A percentile compares a stretch with the other conserved stretches of the same genome.
Conservation (phyloP, 1,140 invertebrate genomes). For the Magallana ariakensis region DNA sequence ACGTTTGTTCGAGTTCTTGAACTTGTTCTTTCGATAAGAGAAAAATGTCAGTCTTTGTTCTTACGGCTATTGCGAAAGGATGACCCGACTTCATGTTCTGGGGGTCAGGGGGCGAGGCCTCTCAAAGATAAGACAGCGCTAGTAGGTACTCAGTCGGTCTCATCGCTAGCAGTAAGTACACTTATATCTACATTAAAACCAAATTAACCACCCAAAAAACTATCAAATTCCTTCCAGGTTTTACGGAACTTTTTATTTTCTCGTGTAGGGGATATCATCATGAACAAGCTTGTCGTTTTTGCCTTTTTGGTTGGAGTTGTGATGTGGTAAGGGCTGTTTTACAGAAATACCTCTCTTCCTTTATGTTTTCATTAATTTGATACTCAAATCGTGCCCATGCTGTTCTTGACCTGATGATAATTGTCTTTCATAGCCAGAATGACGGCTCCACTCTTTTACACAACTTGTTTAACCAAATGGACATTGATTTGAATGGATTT, state of each 20-base stretch:
- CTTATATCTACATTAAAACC: not conserved
- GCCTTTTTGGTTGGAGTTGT: not conserved
- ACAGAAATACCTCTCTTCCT: no score
- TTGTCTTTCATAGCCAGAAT: not conserved
- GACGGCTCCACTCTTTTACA: not conserved
- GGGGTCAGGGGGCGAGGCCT: not conserved
- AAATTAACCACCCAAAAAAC: no score
- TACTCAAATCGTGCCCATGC: no score
- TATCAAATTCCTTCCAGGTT: not conserved
- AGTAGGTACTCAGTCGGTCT: not conserved
- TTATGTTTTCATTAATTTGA: no score
- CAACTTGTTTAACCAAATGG: slow-evolving; percentile 10
- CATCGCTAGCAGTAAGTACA: slow-evolving; percentile 3
- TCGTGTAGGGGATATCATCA: not conserved
- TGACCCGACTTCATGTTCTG: not conserved
- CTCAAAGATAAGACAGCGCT: not conserved
- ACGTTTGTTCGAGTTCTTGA: no score
- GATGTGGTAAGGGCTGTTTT: not conserved
- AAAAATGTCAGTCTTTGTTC: no score
- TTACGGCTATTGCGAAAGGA: no score
- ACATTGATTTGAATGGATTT: not conserved
- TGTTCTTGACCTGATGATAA: no score
- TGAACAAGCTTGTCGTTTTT: not conserved
- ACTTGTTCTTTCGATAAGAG: no score
- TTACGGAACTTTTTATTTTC: not conserved